Evolutionary conservation across 2,113 vertebrate species (phyloP).

Genomic region (Elephas maximus): DNA sequence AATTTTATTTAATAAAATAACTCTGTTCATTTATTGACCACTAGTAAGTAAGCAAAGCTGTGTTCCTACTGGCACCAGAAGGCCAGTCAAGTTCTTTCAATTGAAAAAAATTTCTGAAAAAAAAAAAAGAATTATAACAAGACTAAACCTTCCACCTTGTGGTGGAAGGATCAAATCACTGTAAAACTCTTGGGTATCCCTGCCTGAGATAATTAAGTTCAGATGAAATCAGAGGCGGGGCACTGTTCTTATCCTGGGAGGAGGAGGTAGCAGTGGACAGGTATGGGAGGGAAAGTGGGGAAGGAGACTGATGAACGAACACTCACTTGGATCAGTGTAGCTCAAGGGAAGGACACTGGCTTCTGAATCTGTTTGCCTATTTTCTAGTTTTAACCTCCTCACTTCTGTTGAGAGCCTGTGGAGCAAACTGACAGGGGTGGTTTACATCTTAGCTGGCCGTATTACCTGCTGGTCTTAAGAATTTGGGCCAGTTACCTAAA

Average conservation of each 20-base stretch:
- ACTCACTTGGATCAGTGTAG: neutral
- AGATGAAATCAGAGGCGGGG: neutral
- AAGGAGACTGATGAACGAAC: neutral
- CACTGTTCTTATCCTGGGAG: neutral
- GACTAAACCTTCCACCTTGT: neutral
- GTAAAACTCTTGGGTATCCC: neutral
- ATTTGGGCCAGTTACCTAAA: conserved; percentile 9
- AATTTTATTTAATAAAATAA: conserved; percentile 33
- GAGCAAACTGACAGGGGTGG: neutral
- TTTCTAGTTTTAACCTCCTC: neutral
- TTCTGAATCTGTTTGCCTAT: neutral
- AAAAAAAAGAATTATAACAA: neutral
- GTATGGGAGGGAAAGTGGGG: too few relatives aligned
- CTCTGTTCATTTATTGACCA: neutral
- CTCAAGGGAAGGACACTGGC: neutral
- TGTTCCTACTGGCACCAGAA: neutral
- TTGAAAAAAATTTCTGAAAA: neutral
- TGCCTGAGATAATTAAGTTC: neutral
- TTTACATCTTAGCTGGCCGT: neutral
- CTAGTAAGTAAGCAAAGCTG: conserved; percentile 29
- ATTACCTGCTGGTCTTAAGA: neutral
- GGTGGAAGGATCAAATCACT: neutral
- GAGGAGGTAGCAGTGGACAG: neutral
- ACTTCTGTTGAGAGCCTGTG: neutral
- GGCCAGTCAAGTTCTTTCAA: neutral